A percentile compares a stretch with the other conserved stretches of the same genome.
Evolutionary conservation across 2,888 invertebrate species (phyloP).

Genomic region (Neoitamus cyanurus): DNA sequence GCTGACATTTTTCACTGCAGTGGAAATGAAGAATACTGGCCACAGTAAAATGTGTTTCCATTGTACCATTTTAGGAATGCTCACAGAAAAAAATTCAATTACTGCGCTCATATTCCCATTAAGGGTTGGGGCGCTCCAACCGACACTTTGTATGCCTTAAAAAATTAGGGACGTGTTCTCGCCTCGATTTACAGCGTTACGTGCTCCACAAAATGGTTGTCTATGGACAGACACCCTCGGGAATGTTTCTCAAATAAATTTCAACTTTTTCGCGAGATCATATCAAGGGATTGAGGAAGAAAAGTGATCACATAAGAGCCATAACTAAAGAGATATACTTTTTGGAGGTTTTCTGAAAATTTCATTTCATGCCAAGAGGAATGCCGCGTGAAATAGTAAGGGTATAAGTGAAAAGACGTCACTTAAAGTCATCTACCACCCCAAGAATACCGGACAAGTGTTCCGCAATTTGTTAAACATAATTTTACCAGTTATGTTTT

Average conservation of each 20-base stretch:
- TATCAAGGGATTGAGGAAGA: not conserved
- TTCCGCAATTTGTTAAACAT: no score
- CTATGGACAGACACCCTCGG: not conserved
- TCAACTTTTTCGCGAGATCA: not conserved
- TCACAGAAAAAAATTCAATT: conserved; percentile 20
- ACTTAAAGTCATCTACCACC: no score
- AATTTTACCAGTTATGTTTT: no score
- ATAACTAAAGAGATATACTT: not conserved
- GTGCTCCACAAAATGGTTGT: not conserved
- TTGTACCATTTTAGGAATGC: conserved; percentile 1
- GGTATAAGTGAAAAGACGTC: no score
- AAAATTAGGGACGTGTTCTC: not conserved
- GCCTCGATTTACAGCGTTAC: not conserved
- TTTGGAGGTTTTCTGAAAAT: no score
- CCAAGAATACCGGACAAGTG: no score
- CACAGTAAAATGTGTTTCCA: not conserved
- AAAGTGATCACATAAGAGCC: not conserved
- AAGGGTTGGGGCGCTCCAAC: not conserved
- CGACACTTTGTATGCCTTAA: not conserved
- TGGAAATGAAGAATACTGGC: conserved; percentile 26
- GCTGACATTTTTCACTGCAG: conserved; percentile 35
- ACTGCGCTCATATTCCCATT: not conserved
- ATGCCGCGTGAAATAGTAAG: no score
- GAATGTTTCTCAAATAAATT: not conserved
- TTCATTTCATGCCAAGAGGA: no score